Base-by-base conservation (phyloP, 1,140 invertebrate genomes). In the Dinoponera quadriceps region DNA sequence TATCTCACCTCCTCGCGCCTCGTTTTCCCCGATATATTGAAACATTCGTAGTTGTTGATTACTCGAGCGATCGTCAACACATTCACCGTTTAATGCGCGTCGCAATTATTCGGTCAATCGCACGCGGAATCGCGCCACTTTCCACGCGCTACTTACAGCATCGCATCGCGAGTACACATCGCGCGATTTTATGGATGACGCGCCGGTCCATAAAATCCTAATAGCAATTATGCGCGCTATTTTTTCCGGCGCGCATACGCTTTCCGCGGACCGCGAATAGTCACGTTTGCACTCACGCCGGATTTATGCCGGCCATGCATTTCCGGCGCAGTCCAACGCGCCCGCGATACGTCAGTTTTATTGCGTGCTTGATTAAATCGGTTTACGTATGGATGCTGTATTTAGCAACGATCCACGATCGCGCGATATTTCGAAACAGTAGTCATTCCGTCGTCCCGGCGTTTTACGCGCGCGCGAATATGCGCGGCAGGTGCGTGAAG, bases 291-390 rank as follows among this genome's bases (percentile, higher is more conserved):
- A 78, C 75, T 87, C 80, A 60, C 73, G 38, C 48, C 80, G 81
- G 72, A 87, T 87, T 87, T 87, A 83, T 86, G 82, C 81, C 22
- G 54, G 81, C 81, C 25, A 86, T 86, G 49, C 85, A 87, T 87
- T 87, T 78, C 59, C 80, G 7, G 7, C 33, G 33, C 33, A 83
- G 86, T 86, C 81, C 75, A 77, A 59, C 75, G 71, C 59, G 69
- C 85, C 7, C 38, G 66, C 59, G 66, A 69, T 71, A 82, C 81
- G 71, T 86, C 85, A 83, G 85, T 87, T 87, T 87, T 87, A 87
- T 87, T 75, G 72, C 80, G 65, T 49, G 80, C 85, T 87, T 87
- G 85, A 87, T 87, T 86, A 87, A 87, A 87, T 87, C 75, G 85
- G 72, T 87, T 83, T 78, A 86, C 85, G 71, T 85, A 68, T 38